A percentile compares a stretch with the other conserved stretches of the same genome.
phyloP scores from a whole-genome alignment of 2,113 vertebrate species.

The Theristicus caerulescens region DNA sequence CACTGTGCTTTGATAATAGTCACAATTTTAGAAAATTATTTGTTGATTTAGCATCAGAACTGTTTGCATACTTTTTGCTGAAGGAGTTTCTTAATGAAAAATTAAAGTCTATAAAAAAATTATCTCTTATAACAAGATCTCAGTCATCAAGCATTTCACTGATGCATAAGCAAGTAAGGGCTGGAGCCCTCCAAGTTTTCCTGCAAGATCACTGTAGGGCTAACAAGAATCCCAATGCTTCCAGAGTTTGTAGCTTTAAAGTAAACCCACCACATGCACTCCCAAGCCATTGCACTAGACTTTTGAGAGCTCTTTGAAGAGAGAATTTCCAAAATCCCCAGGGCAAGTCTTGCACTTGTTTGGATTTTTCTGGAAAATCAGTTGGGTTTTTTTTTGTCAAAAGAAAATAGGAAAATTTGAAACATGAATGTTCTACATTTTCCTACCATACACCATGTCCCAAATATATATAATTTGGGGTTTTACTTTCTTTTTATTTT shows the following conservation, averaged over 20 bases:
- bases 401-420: neutral
- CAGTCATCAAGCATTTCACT: neutral
- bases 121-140: neutral
- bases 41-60: neutral
- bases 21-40: neutral
- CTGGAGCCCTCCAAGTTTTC: neutral
- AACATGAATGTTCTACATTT: neutral
- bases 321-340: neutral
- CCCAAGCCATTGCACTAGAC: neutral
- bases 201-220: neutral
- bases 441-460: neutral
- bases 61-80: neutral
- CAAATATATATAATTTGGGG: neutral
- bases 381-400: neutral
- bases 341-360: neutral
- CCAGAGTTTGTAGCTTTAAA: neutral
- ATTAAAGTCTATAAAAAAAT: neutral
- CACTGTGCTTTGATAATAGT: neutral
- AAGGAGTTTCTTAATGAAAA: neutral
- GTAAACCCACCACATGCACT: neutral
- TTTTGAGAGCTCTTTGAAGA: neutral
- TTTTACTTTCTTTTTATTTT: neutral
- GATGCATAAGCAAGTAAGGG: neutral
- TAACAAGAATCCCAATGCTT: neutral
- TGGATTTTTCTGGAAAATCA: neutral